Evolutionary conservation across 2,797 vertebrate genomes (phyloP).

Genomic region (Catostomus latipinnis): DNA sequence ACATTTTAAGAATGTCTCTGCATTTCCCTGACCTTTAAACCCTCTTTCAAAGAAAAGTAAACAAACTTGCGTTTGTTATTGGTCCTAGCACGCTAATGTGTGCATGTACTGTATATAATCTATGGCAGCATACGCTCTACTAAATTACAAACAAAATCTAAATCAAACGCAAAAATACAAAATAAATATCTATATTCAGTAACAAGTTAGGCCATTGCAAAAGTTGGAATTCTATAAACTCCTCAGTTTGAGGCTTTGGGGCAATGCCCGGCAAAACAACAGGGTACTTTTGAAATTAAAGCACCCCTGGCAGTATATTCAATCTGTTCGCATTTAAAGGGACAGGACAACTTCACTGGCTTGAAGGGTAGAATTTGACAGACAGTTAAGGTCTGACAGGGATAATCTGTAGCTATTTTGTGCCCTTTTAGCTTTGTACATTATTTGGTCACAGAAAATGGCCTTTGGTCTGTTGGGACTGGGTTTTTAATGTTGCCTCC

Average conservation of each 20-base stretch:
- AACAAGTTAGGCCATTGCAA: slow-evolving; percentile 8
- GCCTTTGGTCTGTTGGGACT: slow-evolving; percentile 64
- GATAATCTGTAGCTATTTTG: slow-evolving; percentile 30
- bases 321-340: slow-evolving; percentile 45
- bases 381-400: slow-evolving; percentile 31
- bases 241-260: slow-evolving; percentile 16
- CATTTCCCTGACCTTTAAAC: slow-evolving; percentile 45
- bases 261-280: neutral
- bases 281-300: neutral
- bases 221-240: neutral
- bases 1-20: slow-evolving; percentile 27
- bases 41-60: slow-evolving; percentile 39
- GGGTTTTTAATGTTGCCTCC: slow-evolving; percentile 65
- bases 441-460: slow-evolving; percentile 64
- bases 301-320: slow-evolving; percentile 40
- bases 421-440: slow-evolving; percentile 58
- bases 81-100: slow-evolving; percentile 47
- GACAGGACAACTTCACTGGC: slow-evolving; percentile 12
- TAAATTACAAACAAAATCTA: slow-evolving; percentile 15
- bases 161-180: neutral
- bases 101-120: slow-evolving; percentile 28
- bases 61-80: slow-evolving; percentile 52
- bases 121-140: slow-evolving; percentile 59
- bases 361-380: neutral
- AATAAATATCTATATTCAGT: slow-evolving; percentile 24